Evolutionary conservation across 2,888 invertebrate genomes (phyloP).

Genomic region (Cheilosia urbana): DNA sequence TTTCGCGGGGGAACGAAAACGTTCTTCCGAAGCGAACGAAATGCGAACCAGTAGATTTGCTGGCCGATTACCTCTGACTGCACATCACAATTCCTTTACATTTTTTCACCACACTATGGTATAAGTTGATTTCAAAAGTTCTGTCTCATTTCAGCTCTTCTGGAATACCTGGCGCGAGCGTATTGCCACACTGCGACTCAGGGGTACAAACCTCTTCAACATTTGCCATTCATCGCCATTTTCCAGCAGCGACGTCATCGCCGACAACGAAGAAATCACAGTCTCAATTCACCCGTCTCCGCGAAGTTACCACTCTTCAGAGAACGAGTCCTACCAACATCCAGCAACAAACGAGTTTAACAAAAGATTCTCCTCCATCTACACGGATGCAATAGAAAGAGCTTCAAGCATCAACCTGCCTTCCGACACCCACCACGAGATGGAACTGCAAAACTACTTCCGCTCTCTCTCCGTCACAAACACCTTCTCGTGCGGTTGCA

Average conservation of each 20-base stretch:
- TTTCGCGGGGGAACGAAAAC: too few relatives aligned
- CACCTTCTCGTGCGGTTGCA: slow-evolving; percentile 37
- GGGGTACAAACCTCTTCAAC: slow-evolving; percentile 76
- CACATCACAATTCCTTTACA: too few relatives aligned
- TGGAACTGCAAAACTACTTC: slow-evolving; percentile 50
- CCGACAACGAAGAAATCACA: slow-evolving; percentile 77
- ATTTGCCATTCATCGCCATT: slow-evolving; percentile 80
- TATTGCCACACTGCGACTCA: slow-evolving; percentile 78
- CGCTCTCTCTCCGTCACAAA: slow-evolving; percentile 49
- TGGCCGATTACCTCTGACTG: too few relatives aligned
- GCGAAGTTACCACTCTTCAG: background rate
- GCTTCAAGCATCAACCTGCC: slow-evolving; percentile 19
- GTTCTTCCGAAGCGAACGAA: too few relatives aligned
- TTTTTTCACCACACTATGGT: too few relatives aligned
- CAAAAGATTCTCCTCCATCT: slow-evolving; percentile 1
- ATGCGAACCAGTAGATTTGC: too few relatives aligned
- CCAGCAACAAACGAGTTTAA: background rate
- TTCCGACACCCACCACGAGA: slow-evolving; percentile 27
- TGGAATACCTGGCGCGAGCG: slow-evolving; percentile 83
- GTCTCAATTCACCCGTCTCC: slow-evolving; percentile 43
- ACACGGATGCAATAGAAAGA: slow-evolving; percentile 45
- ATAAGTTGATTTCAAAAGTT: too few relatives aligned
- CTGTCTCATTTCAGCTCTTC: slow-evolving; percentile 77
- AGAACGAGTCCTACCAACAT: background rate
- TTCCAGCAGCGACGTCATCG: slow-evolving; percentile 80